Evolutionary conservation across 1,140 invertebrate genomes (phyloP).

Genomic region (Platyscapa corneri): DNA sequence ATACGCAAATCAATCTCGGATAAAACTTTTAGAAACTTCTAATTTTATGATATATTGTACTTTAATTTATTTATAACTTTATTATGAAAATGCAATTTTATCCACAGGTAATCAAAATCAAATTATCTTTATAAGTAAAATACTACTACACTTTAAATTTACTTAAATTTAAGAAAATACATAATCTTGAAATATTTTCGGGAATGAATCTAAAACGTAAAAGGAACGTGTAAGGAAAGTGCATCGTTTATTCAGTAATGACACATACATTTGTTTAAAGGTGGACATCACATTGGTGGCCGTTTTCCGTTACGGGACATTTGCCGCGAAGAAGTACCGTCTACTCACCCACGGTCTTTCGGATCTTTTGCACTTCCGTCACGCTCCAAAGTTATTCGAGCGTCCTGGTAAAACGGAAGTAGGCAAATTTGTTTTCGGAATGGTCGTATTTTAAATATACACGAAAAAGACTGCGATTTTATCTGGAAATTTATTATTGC

Average conservation of each 20-base stretch:
- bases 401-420: slow-evolving; percentile 23
- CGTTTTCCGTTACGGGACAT: slow-evolving; percentile 66
- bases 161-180: background rate
- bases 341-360: slow-evolving; percentile 55
- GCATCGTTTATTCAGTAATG: slow-evolving; percentile 35
- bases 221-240: slow-evolving; percentile 13
- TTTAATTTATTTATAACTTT: too few species aligned
- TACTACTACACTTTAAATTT: background rate
- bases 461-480: background rate
- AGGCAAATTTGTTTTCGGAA: slow-evolving; percentile 47
- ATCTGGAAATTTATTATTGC: slow-evolving; percentile 1
- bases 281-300: slow-evolving; percentile 56
- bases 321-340: slow-evolving; percentile 59
- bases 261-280: slow-evolving; percentile 49
- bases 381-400: slow-evolving; percentile 39
- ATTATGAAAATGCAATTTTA: background rate
- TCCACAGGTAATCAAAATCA: background rate
- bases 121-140: background rate
- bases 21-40: too few species aligned
- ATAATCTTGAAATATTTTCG: background rate
- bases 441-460: slow-evolving; percentile 29
- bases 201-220: slow-evolving; percentile 25
- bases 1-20: too few species aligned
- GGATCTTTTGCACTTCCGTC: slow-evolving; percentile 55
- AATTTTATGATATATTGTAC: too few species aligned